Evolutionary conservation across 92 coral and sea anemone species (phyloP).

Genomic region (Nematostella vectensis): DNA sequence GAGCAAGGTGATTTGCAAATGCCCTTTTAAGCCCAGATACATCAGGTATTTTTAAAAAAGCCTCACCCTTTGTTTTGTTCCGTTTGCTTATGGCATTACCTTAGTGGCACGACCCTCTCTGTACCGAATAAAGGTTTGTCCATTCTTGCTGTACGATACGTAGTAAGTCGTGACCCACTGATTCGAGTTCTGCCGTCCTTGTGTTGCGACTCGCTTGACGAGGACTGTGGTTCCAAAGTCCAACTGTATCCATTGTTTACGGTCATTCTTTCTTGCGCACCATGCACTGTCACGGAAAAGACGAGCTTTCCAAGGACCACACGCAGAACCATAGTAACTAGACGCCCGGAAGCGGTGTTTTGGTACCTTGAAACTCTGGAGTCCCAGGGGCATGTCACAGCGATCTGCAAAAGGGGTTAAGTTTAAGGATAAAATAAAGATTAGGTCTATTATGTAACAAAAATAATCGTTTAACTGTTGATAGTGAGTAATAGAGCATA

Average conservation of each 20-base stretch:
- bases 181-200: conserved; percentile 61
- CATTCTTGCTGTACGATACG: conserved; percentile 62
- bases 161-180: conserved; percentile 65
- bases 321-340: conserved; percentile 44
- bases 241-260: conserved; percentile 61
- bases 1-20: too few species aligned
- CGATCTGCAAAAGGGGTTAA: conserved; percentile 29
- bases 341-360: conserved; percentile 63
- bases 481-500: too few species aligned
- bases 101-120: conserved; percentile 45
- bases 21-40: too few species aligned
- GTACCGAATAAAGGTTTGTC: conserved; percentile 38
- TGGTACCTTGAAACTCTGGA: conserved; percentile 51
- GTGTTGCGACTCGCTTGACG: conserved; percentile 57
- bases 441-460: neutral
- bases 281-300: conserved; percentile 62
- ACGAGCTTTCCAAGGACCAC: conserved; percentile 57
- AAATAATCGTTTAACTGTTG: too few species aligned
- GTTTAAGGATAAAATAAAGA: neutral
- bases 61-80: too few species aligned
- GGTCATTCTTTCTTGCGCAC: conserved; percentile 60
- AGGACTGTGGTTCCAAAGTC: conserved; percentile 65
- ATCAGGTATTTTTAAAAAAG: too few species aligned
- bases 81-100: too few species aligned
- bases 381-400: conserved; percentile 88